Base-by-base conservation (phyloP, 2,888 invertebrate species). In the Calameuta filiformis region DNA sequence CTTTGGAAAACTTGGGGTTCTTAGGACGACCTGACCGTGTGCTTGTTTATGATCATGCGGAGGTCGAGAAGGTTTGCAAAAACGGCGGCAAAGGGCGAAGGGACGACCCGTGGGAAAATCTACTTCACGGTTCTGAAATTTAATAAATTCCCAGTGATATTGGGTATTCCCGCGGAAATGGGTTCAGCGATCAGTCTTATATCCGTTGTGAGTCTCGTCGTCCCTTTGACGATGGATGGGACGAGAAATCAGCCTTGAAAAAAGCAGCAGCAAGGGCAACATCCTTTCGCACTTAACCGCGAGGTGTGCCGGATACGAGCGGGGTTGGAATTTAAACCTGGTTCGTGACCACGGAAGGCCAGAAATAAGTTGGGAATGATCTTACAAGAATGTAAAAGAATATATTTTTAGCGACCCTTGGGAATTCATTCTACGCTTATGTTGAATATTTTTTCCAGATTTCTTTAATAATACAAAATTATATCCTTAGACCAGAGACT, bases 41-140 rank as follows among this genome's bases (percentile, higher is more conserved):
- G 68, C 79, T 81, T 35, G 15, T 77, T 73, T 82, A 35, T 73
- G 79, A 77, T 15, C 77, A 79, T 3, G 75, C 76, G 12, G 77
- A 79, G 9, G 71, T 75, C 11, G 81, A 80, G 68, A 79, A 75
- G 73, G 75, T 79, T 33, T 30, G 77, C 30, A 34, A 68, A 68
- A 30, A 31, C 12, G n/a, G 68, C n/a, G 15, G 15, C n/a, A 77
- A 34, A 31, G 69, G 9, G 6, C 23, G 6, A 56, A 23, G 23
- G 4, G 9, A 56, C 6, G 40, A 56, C 2, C 4, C 23, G 23
- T 23, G 9, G 40, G 23, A 56, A 56, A 56, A 6, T 56, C 9
- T 56, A 56, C 40, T 56, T 56, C 2, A 23, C 40, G 40, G 23
- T 56, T 56, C 4, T 33, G 23, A 71, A 71, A 71, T 71, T 71